phyloP scores from a whole-genome alignment of 2,113 vertebrate species.

The Labeo rohita region DNA sequence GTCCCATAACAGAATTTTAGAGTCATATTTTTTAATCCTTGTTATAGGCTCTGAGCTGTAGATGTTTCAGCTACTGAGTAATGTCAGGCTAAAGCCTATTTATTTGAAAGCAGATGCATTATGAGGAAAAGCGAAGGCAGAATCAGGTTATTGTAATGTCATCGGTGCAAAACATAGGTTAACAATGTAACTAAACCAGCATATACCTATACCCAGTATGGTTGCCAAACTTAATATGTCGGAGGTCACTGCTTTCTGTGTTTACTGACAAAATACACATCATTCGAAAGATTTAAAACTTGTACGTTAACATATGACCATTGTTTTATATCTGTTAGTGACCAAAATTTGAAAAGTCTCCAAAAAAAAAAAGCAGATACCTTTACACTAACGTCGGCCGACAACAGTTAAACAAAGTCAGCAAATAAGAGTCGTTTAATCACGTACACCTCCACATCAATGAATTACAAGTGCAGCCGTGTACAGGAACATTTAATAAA shows the following conservation, averaged over 20 bases:
- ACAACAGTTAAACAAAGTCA: neutral
- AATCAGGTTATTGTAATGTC: neutral
- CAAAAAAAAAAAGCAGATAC: neutral
- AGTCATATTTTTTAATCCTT: neutral
- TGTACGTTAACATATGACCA: neutral
- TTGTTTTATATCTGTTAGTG: neutral
- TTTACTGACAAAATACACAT: neutral
- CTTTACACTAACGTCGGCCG: neutral
- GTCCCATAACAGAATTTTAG: neutral
- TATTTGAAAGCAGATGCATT: constrained; percentile 1
- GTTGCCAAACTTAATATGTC: neutral
- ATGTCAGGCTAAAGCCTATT: neutral
- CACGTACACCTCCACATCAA: neutral
- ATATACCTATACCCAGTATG: neutral
- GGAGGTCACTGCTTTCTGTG: neutral
- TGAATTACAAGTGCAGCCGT: neutral
- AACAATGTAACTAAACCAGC: neutral
- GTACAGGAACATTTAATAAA: neutral
- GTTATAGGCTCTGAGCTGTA: neutral
- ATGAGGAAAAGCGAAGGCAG: neutral
- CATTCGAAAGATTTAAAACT: neutral
- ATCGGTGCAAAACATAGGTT: neutral
- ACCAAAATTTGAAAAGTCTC: too few species aligned
- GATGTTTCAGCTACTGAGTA: neutral
- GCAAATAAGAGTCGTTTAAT: neutral